Evolutionary conservation across 2,888 invertebrate species (phyloP), one percentile per base, ranked within the genome.

Genomic region (Platerodrilus igneus): DNA sequence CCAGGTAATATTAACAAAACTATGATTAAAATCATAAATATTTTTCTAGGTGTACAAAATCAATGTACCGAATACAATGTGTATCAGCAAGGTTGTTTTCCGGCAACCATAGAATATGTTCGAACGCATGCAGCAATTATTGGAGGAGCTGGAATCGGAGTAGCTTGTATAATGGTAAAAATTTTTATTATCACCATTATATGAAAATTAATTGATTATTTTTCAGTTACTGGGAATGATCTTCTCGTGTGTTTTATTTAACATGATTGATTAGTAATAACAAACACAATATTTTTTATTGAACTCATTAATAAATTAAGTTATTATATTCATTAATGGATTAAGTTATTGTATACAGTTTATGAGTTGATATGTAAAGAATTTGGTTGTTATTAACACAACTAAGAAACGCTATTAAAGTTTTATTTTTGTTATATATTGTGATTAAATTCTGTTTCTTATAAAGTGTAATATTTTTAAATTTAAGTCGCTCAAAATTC

Each of bases 161-260:
- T 91, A 18, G 87, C 92, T n/a, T 74, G 83, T 48, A 70, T 91
- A 19, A 86, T 91, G 88, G 91, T 89, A 70, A 73, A 63, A 53
- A 36, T 28, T 30, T 21, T 19, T n/a, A 20, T 44, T 16, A 2
- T 13, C 7, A 20, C 20, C 3, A 20, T 14, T 8, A 14, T 9
- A 20, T 41, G 26, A 47, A 42, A 47, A 26, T 30, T 45, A 42
- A 40, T 50, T 55, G 50, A 52, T 62, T 65, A 58, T 55, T 41
- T 80, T 79, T 45, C 76, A 91, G 90, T 73, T 91, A 51, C 75
- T 91, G 62, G 90, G 88, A 38, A 79, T 91, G 74, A 76, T 88
- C 60, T 83, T 91, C 63, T 84, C 91, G 2, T 87, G 87, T 64
- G 81, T 83, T 39, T 74, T 91, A 54, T 91, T 90, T 68, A 83